These are phyloP conservation scores for Meiosimyza decipiens DNA, from an alignment of 2,888 invertebrate species.

Conservation along the genomic window DNA sequence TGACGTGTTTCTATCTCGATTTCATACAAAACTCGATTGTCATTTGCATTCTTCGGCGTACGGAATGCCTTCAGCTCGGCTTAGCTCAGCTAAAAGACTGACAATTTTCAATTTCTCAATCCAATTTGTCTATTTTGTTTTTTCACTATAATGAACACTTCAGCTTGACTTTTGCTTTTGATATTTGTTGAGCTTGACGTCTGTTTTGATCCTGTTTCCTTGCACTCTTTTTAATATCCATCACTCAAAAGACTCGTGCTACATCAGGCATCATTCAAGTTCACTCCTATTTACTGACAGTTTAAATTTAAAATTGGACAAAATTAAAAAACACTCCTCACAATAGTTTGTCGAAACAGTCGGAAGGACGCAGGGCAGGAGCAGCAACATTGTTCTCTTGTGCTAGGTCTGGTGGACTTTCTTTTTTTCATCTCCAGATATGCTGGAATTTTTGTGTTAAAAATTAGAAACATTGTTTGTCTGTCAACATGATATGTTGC, in stretches of 20 bases:
- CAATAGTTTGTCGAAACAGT: not conserved
- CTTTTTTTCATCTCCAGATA: constrained; percentile 15
- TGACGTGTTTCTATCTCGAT: too few species aligned
- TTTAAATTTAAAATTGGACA: constrained; percentile 52
- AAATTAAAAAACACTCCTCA: constrained; percentile 47
- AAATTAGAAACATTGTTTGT: constrained; percentile 53
- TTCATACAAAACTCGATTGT: too few species aligned
- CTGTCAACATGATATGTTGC: constrained; percentile 52
- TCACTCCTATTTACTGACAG: constrained; percentile 39
- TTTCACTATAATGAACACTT: not conserved
- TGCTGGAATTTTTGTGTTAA: constrained; percentile 41
- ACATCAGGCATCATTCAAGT: constrained; percentile 33
- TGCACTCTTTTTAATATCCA: constrained; percentile 20
- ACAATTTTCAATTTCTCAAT: not conserved
- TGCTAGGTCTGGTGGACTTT: not conserved
- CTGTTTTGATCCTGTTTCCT: not conserved
- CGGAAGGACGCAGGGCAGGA: too few species aligned
- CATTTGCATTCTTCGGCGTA: too few species aligned
- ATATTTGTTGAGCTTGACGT: not conserved
- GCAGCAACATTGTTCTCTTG: too few species aligned
- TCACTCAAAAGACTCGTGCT: constrained; percentile 15
- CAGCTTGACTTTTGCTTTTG: not conserved
- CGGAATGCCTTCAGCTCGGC: too few species aligned
- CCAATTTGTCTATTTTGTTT: not conserved
- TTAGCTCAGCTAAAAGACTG: too few species aligned